Conservation (phyloP, 1,140 invertebrate genomes). For the Neodiprion fabricii region DNA sequence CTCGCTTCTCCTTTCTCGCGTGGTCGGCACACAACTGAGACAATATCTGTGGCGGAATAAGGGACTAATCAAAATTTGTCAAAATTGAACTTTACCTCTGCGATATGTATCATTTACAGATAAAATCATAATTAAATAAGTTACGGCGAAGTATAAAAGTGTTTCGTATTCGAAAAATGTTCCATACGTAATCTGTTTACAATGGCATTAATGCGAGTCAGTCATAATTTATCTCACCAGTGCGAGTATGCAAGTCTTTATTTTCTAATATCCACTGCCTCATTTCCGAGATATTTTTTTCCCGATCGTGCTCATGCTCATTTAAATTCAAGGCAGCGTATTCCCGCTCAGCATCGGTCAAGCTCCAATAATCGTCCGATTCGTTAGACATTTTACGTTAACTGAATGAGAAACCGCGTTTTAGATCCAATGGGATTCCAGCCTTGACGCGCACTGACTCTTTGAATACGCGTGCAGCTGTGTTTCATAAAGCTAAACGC, state of each 20-base stretch:
- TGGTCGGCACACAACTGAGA: too few species aligned
- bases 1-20: too few species aligned
- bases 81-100: too few species aligned
- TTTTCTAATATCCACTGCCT: constrained; percentile 41
- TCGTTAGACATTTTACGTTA: not conserved
- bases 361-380: not conserved
- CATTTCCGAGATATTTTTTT: constrained; percentile 43
- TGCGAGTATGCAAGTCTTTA: constrained; percentile 34
- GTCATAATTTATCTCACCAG: constrained; percentile 35
- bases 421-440: not conserved
- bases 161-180: not conserved
- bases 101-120: too few species aligned
- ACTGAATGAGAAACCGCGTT: not conserved
- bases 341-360: constrained; percentile 10
- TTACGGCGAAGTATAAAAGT: not conserved
- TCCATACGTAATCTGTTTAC: too few species aligned
- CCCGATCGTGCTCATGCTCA: constrained; percentile 41
- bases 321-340: constrained; percentile 48
- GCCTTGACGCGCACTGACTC: not conserved
- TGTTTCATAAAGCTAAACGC: not conserved
- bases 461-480: not conserved
- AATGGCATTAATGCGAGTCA: not conserved
- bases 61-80: too few species aligned
- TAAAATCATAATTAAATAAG: too few species aligned
- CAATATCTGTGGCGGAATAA: too few species aligned